Evolutionary conservation across 2,113 vertebrate genomes (phyloP), one percentile per base, ranked within the genome.

Genomic region (Puma concolor): DNA sequence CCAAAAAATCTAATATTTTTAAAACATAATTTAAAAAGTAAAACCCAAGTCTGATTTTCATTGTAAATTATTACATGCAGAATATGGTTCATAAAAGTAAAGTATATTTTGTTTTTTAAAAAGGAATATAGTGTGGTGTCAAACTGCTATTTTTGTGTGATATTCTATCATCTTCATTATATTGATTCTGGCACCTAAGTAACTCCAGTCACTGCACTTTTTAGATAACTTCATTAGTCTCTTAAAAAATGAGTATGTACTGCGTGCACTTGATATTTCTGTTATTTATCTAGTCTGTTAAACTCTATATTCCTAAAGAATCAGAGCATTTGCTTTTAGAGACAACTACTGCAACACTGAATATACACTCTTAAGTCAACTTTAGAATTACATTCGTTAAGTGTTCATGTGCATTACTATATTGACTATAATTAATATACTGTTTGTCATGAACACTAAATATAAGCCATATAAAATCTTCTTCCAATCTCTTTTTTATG

Each of bases 31-130:
- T 31, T 80, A 67, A 91, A 90, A 81, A 79, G 82, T 95, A 96
- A 98, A 98, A 97, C 27, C 33, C 36, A 97, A 96, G 41, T 29
- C 23, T 91, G 63, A 52, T 88, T 95, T 96, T 96, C 38, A 66
- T 64, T 57, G 80, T 96, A 81, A 97, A 93, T 71, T 67, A 77
- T 77, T 77, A 50, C 27, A 94, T 69, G 25, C 92, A 89, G 48
- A 97, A 15, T 84, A 90, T 96, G 83, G 7, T 88, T 87, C 60
- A 96, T 64, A 69, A 60, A 48, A 64, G 29, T 57, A 84, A 93
- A 82, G 52, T 0, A 4, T 88, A 74, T 91, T 88, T 95, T 81
- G 81, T 44, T 95, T 67, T 66, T 50, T 57, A 52, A 86, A 48
- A 52, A 91, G 80, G 64, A 71, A 91, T 94, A 36, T 6, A 88